These are phyloP conservation scores for Jacana jacana DNA, from an alignment of 2,113 vertebrate genomes.

Conservation along the genomic window DNA sequence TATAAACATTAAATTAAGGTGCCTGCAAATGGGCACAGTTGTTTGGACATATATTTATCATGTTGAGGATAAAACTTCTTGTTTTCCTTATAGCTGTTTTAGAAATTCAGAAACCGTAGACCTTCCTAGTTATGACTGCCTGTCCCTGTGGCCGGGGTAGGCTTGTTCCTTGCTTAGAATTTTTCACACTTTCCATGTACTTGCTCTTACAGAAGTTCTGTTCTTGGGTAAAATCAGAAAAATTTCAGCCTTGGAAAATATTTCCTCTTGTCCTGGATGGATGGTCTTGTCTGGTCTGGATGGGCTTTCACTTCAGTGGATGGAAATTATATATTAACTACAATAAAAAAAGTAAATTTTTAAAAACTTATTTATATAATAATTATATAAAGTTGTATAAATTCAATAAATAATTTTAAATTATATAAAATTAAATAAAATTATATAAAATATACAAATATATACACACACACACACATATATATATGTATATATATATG, in stretches of 20 bases:
- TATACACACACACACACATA: too few species aligned
- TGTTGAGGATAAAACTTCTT: not conserved
- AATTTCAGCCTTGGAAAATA: not conserved
- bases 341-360: too few species aligned
- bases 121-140: not conserved
- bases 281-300: not conserved
- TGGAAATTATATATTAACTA: not conserved
- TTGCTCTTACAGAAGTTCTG: not conserved
- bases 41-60: not conserved
- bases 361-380: too few species aligned
- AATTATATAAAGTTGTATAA: too few species aligned
- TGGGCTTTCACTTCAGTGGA: not conserved
- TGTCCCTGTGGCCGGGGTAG: not conserved
- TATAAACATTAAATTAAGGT: not conserved
- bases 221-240: not conserved
- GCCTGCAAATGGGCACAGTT: not conserved
- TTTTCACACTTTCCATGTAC: not conserved
- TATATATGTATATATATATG: too few species aligned
- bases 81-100: not conserved
- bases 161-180: not conserved
- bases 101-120: not conserved
- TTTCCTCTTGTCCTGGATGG: not conserved
- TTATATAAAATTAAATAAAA: too few species aligned
- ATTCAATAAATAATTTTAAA: too few species aligned
- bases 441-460: too few species aligned